Base-by-base conservation (phyloP, 2,888 invertebrate species). In the Hololepta plana region DNA sequence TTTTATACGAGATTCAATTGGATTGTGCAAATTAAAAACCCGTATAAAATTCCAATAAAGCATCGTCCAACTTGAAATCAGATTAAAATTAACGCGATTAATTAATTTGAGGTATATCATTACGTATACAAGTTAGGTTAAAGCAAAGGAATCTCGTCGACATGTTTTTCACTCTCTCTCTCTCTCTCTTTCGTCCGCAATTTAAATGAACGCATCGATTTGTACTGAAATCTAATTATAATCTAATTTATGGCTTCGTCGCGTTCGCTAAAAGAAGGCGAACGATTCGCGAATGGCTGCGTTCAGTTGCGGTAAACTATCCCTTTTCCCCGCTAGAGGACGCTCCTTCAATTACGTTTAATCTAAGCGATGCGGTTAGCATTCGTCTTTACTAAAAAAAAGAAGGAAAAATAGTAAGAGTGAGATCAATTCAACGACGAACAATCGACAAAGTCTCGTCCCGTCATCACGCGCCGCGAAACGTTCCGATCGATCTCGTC, bases 61-160 rank as follows among this genome's bases (percentile, higher is more conserved):
- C n/a, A n/a, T n/a, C n/a, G n/a, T n/a, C n/a, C n/a, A n/a, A n/a
- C n/a, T n/a, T n/a, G n/a, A n/a, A n/a, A n/a, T n/a, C n/a, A n/a
- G n/a, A n/a, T n/a, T n/a, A n/a, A n/a, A n/a, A n/a, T n/a, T n/a
- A n/a, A n/a, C n/a, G n/a, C n/a, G n/a, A 8, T 31, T 31, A 33
- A 34, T 16, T 31, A 33, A 32, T 30, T 38, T 38, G 36, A 36
- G 36, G 38, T 38, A 36, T 38, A 35, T 30, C 17, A 34, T 48
- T 51, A 51, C 51, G 51, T 51, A 51, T 51, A 51, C 51, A 39
- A 44, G 50, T 51, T 51, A n/a, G n/a, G n/a, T n/a, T n/a, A n/a
- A n/a, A n/a, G n/a, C n/a, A n/a, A n/a, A n/a, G n/a, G n/a, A n/a
- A n/a, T n/a, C 39, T 27, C 27, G 17, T 26, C 11, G 26, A 26